These are phyloP conservation scores for Pycnonotus jocosus DNA, from an alignment of 2,113 vertebrate genomes.

Conservation along the genomic window DNA sequence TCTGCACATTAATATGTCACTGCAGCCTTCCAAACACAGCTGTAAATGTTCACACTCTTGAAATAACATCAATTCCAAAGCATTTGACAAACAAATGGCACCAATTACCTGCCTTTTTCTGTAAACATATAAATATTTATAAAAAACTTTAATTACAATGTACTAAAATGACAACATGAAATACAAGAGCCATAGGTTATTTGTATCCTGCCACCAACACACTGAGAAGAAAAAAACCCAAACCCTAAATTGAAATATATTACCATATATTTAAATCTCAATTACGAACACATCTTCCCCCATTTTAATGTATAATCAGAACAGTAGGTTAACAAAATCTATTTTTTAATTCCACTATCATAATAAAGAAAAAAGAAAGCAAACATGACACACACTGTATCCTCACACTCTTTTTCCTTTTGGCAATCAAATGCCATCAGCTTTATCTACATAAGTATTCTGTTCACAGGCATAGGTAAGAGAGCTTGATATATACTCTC, in stretches of 20 bases:
- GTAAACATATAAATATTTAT: conserved; percentile 52
- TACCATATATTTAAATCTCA: neutral
- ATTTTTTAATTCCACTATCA: neutral
- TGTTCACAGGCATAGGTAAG: neutral
- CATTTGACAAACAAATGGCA: neutral
- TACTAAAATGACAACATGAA: conserved; percentile 11
- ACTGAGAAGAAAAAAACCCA: neutral
- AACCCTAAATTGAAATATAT: neutral
- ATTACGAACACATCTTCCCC: neutral
- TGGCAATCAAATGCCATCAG: neutral
- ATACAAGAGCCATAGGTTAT: neutral
- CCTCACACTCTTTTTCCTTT: neutral
- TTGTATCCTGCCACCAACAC: neutral
- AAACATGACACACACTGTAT: neutral
- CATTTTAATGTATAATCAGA: neutral
- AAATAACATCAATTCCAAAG: neutral
- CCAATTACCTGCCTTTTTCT: conserved; percentile 24
- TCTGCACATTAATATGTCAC: neutral
- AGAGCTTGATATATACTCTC: neutral
- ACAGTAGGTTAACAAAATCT: neutral
- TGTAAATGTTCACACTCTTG: neutral
- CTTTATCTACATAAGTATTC: neutral
- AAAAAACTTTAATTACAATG: conserved; percentile 12
- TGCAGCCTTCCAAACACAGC: neutral
- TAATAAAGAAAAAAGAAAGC: neutral